Conservation (phyloP, 2,113 vertebrate genomes). For the Anguilla japonica region DNA sequence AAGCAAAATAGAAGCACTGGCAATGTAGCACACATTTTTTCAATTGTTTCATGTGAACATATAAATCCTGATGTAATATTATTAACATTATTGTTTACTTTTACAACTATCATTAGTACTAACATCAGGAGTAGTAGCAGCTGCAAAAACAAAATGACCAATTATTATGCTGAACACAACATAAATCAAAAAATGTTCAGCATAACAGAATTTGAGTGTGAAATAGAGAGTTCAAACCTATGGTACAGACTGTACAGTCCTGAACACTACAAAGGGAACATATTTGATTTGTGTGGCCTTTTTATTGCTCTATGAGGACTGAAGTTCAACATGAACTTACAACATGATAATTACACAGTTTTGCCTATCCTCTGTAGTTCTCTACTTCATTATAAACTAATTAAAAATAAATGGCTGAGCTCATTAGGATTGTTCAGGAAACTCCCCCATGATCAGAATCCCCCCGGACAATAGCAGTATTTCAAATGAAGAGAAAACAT, state of each 20-base stretch:
- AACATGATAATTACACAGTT: neutral
- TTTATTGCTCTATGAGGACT: neutral
- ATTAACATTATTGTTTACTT: neutral
- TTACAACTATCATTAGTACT: neutral
- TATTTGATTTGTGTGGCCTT: neutral
- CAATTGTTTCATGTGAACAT: neutral
- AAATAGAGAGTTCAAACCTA: neutral
- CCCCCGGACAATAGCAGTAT: neutral
- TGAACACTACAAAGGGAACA: neutral
- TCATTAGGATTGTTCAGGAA: neutral
- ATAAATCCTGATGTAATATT: neutral
- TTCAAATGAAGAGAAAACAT: neutral
- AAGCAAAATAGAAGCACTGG: neutral
- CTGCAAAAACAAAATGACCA: neutral
- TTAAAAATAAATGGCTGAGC: conserved; percentile 9
- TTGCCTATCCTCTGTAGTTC: neutral
- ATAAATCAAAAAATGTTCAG: neutral
- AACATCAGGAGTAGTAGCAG: neutral
- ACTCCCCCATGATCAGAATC: neutral
- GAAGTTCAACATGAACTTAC: neutral
- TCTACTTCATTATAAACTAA: conserved; percentile 7
- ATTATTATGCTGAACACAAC: neutral
- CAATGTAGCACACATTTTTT: neutral
- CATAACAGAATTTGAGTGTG: neutral
- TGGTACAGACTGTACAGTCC: neutral